Base-by-base conservation (phyloP, 2,113 vertebrate genomes). In the Glaucomys volans region DNA sequence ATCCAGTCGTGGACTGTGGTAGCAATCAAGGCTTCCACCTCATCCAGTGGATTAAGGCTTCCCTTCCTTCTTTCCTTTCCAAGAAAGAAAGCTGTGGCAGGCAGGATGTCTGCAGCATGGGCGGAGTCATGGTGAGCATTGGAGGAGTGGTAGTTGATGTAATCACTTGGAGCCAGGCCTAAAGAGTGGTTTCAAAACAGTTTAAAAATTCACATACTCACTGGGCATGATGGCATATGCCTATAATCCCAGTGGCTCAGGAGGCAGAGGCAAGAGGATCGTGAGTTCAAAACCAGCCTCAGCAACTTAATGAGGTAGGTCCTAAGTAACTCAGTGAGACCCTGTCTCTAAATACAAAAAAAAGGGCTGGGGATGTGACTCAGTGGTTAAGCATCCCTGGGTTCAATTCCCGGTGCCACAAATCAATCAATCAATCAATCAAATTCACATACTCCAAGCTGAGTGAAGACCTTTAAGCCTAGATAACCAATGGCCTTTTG, bases 41-140 rank as follows among this genome's bases (percentile, higher is more conserved):
- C 99, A 32, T 99, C 99, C 98, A 99, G 98, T 97, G 99, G 99
- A 79, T 99, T 99, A n/a, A 99, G 99, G 96, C 98, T 99, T 97
- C 98, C 99, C 99, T 99, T 99, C 87, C 99, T 99, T 97, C 98
- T 98, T 28, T 99, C 99, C 95, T 99, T 99, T 74, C 99, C 98
- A 0, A 99, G 99, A 96, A 99, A 99, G 98, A 99, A 99, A 44
- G 99, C 99, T 0, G 99, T 99, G 42, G 99, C 99, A 0, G 99
- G 99, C 88, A 99, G 98, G 44, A 99, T 99, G 2, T 99, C 99
- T 0, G 99, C 99, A 0, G 99, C 99, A 0, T 99, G 99, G 0
- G 99, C 99, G 94, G 99, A 99, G 98, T 99, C 99, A 97, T 99
- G 99, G 98, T 99, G 99, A n/a, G 99, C 99, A 71, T 99, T 99